Evolutionary conservation across 1,140 invertebrate genomes (phyloP).

Genomic region (Papilio dardanus): DNA sequence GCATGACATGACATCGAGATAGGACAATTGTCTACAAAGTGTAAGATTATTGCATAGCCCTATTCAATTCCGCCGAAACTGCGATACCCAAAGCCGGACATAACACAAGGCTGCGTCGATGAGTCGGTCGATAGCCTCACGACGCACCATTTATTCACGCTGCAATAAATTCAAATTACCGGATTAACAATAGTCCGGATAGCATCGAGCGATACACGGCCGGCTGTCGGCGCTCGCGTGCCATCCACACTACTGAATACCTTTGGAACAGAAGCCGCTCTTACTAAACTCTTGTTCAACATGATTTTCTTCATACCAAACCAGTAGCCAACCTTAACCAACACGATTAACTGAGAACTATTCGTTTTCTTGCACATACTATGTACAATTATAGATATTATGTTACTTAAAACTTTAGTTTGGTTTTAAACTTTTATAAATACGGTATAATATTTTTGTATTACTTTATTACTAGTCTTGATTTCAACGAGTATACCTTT

Average conservation of each 20-base stretch:
- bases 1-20: neutral
- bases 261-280: constrained; percentile 2
- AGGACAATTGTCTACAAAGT: neutral
- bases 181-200: constrained; percentile 80
- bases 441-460: neutral
- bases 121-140: constrained; percentile 64
- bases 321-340: neutral
- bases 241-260: constrained; percentile 19
- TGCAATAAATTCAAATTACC: constrained; percentile 82
- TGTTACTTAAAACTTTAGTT: neutral
- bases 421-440: neutral
- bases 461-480: constrained; percentile 5
- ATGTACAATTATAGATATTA: neutral
- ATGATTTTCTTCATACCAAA: neutral
- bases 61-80: neutral
- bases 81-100: constrained; percentile 22
- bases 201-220: constrained; percentile 65
- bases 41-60: neutral
- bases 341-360: neutral
- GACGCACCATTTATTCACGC: constrained; percentile 75
- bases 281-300: neutral
- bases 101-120: constrained; percentile 63
- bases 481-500: constrained; percentile 16
- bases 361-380: neutral
- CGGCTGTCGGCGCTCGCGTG: constrained; percentile 46